These are phyloP conservation scores for Hormaphis cornu DNA, from an alignment of 1,140 invertebrate genomes.

Conservation along the genomic window DNA sequence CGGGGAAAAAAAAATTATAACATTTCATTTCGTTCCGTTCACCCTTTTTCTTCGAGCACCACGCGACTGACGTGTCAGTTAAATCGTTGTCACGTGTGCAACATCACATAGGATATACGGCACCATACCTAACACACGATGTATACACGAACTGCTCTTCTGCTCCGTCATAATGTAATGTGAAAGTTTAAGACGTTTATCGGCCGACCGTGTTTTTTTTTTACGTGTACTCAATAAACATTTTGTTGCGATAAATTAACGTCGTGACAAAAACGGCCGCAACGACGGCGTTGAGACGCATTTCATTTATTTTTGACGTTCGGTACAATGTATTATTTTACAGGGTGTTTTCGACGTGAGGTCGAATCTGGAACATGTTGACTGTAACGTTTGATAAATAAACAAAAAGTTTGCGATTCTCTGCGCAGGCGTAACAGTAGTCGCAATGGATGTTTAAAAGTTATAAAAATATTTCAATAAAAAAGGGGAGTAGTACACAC, in stretches of 20 bases:
- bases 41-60: no score
- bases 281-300: neutral
- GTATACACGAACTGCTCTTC: neutral
- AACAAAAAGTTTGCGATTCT: no score
- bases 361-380: no score
- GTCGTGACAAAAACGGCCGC: neutral
- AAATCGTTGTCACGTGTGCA: neutral
- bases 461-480: no score
- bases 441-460: no score
- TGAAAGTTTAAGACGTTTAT: slow-evolving; percentile 14
- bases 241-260: slow-evolving; percentile 15
- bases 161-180: slow-evolving; percentile 13
- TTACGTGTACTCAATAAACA: neutral
- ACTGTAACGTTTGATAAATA: no score
- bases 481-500: no score
- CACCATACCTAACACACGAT: neutral
- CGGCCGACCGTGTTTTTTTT: neutral
- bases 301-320: neutral
- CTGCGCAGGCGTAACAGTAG: no score
- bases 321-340: no score
- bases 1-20: no score
- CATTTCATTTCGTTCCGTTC: no score
- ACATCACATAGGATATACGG: neutral
- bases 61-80: neutral
- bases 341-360: no score